These are phyloP conservation scores for Alosa sapidissima DNA, from an alignment of 2,797 vertebrate species.

Conservation along the genomic window DNA sequence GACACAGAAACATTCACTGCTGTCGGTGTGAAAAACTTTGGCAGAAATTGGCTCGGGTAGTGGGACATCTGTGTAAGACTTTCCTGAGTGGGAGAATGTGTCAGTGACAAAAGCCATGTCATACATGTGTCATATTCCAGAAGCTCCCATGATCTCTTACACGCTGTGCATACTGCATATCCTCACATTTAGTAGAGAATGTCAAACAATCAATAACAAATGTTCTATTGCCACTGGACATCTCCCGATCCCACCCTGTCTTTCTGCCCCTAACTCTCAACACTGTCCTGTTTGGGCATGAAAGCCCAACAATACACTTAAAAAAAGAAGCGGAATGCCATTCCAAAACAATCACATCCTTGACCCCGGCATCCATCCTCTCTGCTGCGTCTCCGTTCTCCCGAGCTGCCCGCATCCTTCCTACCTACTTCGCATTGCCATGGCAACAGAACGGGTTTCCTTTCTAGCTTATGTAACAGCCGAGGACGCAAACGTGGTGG, in stretches of 20 bases:
- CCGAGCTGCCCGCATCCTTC: neutral
- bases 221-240: too few species aligned
- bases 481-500: neutral
- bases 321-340: neutral
- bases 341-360: neutral
- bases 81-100: neutral
- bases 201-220: too few species aligned
- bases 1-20: neutral
- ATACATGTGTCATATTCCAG: neutral
- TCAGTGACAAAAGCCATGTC: neutral
- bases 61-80: neutral
- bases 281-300: too few species aligned
- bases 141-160: too few species aligned
- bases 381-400: neutral
- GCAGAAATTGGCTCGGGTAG: neutral
- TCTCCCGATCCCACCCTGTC: too few species aligned
- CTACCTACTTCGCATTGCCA: neutral
- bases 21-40: neutral
- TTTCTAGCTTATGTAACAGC: conserved; percentile 1
- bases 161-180: too few species aligned
- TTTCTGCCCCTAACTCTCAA: too few species aligned
- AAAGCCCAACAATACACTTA: too few species aligned
- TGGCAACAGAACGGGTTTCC: neutral
- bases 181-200: too few species aligned
- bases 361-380: neutral